Evolutionary conservation across 2,888 invertebrate species (phyloP), one percentile per base, ranked within the genome.

Genomic region (Clusia tigrina): DNA sequence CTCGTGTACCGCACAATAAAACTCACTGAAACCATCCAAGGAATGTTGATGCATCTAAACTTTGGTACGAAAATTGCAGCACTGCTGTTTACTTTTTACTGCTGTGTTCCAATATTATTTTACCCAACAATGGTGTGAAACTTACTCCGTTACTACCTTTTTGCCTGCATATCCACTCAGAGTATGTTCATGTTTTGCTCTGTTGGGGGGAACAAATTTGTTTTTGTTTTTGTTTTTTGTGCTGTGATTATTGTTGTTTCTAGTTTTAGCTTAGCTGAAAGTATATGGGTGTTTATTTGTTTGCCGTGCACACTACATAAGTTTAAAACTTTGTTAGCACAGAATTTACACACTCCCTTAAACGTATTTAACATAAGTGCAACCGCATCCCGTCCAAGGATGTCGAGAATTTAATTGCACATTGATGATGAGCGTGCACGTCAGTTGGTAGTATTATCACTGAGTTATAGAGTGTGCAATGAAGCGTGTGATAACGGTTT

Each of bases 261-360:
- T n/a, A n/a, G 42, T 42, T 42, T 5, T 2, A 42, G 42, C n/a
- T n/a, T n/a, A 42, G 42, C n/a, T 42, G 3, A 42, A 42, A 42
- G 42, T n/a, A 17, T 42, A n/a, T n/a, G 10, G n/a, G 10, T 42
- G 42, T 42, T n/a, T n/a, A n/a, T n/a, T n/a, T n/a, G n/a, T n/a
- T n/a, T 42, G 42, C n/a, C n/a, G n/a, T 42, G 42, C n/a, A 17
- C 42, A 42, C 42, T n/a, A n/a, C 6, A 42, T 42, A 42, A 42
- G n/a, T 42, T 42, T 42, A 6, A 12, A 32, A 32, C 32, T 32
- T 6, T 32, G 12, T 12, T 9, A 32, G 32, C n/a, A 5, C 42
- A 15, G n/a, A 42, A 42, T 42, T n/a, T 42, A 42, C n/a, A n/a
- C n/a, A n/a, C 42, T 42, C 42, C 42, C 42, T n/a, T n/a, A 42